These are phyloP conservation scores for Danio choprae DNA, from an alignment of 2,797 vertebrate species.

Conservation along the genomic window DNA sequence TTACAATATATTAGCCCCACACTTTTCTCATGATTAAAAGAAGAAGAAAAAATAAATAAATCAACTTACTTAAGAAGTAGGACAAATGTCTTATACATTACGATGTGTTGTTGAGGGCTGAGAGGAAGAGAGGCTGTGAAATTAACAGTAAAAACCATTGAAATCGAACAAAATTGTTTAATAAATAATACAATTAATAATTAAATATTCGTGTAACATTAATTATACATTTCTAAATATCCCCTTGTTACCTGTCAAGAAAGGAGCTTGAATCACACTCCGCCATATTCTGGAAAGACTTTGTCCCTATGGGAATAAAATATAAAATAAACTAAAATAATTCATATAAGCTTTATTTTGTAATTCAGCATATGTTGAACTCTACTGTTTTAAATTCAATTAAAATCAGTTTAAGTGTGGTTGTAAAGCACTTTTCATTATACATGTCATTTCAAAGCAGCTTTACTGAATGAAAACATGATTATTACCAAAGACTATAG, in stretches of 20 bases:
- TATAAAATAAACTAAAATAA: background rate
- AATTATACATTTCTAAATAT: background rate
- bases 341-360: too few species aligned
- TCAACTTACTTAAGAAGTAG: constrained; percentile 87
- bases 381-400: background rate
- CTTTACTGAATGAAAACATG: too few species aligned
- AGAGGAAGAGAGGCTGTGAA: constrained; percentile 86
- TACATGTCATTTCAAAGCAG: too few species aligned
- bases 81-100: constrained; percentile 86
- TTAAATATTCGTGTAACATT: background rate
- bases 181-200: background rate
- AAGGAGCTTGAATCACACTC: constrained; percentile 85
- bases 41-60: background rate
- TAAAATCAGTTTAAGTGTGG: background rate
- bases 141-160: background rate
- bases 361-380: too few species aligned
- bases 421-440: too few species aligned
- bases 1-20: background rate
- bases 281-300: constrained; percentile 84
- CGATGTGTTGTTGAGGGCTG: constrained; percentile 82
- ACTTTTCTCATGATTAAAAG: background rate
- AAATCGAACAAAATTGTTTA: background rate
- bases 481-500: too few species aligned
- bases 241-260: constrained; percentile 84
- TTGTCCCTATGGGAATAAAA: constrained; percentile 67